Conservation (phyloP, 2,888 invertebrate species). For the Proisotoma minuta region DNA sequence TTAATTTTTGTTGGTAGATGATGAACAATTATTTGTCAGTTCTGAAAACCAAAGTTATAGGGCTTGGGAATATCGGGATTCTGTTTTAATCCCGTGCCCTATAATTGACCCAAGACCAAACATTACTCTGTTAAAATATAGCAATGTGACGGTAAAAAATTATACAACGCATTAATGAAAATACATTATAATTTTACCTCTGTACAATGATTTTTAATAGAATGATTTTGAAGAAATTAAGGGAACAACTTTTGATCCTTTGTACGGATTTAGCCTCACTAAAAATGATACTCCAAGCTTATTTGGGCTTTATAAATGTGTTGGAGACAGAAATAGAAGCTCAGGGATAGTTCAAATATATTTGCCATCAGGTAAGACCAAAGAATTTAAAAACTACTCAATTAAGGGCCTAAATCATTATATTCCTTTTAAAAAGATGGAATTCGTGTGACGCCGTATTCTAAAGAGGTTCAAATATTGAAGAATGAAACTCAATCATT, state of each 20-base stretch:
- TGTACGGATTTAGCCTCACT: conserved; percentile 18
- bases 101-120: conserved; percentile 27
- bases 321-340: conserved; percentile 17
- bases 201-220: too few species aligned
- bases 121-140: conserved; percentile 27
- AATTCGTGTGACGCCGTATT: conserved; percentile 27
- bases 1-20: too few species aligned
- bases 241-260: conserved; percentile 7
- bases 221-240: too few species aligned
- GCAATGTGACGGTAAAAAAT: conserved; percentile 24
- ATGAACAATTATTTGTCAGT: conserved; percentile 25
- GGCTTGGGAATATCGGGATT: conserved; percentile 33
- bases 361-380: conserved; percentile 14
- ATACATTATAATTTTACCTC: too few species aligned
- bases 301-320: conserved; percentile 23
- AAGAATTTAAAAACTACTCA: neutral
- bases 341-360: conserved; percentile 11
- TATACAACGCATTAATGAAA: conserved; percentile 1
- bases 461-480: conserved; percentile 33
- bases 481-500: conserved; percentile 35
- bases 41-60: conserved; percentile 29
- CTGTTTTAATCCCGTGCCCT: conserved; percentile 28
- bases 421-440: neutral
- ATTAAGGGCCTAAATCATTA: neutral
- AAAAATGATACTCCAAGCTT: conserved; percentile 22